phyloP scores from a whole-genome alignment of 2,888 invertebrate genomes.

The Serrognathus titanus region DNA sequence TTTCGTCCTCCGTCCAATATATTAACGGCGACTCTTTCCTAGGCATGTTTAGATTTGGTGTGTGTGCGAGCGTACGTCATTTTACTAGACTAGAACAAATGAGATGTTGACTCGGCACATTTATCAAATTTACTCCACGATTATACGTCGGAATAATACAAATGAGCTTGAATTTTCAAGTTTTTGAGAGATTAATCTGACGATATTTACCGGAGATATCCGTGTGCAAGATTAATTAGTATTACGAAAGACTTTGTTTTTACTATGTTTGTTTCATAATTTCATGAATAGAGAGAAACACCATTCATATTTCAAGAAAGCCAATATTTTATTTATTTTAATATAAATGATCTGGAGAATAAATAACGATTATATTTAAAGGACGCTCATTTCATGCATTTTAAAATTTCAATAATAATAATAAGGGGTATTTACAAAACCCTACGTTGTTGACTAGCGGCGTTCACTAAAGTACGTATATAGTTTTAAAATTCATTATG shows the following conservation, averaged over 20 bases:
- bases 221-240: too few species aligned
- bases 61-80: slow-evolving; percentile 24
- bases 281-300: not conserved
- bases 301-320: too few species aligned
- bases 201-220: too few species aligned
- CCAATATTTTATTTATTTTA: too few species aligned
- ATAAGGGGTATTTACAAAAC: too few species aligned
- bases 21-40: slow-evolving; percentile 29
- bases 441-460: too few species aligned
- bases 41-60: slow-evolving; percentile 26
- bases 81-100: slow-evolving; percentile 31
- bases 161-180: not conserved
- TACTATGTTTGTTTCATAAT: not conserved
- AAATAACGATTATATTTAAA: too few species aligned
- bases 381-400: too few species aligned
- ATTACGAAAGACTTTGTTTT: not conserved
- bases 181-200: not conserved
- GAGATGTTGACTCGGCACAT: slow-evolving; percentile 20
- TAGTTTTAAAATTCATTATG: too few species aligned
- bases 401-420: too few species aligned
- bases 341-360: too few species aligned
- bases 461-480: too few species aligned
- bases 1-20: slow-evolving; percentile 39
- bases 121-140: slow-evolving; percentile 10
- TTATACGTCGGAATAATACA: not conserved